Evolutionary conservation across 2,113 vertebrate species (phyloP).

Genomic region (Pithys albifrons): DNA sequence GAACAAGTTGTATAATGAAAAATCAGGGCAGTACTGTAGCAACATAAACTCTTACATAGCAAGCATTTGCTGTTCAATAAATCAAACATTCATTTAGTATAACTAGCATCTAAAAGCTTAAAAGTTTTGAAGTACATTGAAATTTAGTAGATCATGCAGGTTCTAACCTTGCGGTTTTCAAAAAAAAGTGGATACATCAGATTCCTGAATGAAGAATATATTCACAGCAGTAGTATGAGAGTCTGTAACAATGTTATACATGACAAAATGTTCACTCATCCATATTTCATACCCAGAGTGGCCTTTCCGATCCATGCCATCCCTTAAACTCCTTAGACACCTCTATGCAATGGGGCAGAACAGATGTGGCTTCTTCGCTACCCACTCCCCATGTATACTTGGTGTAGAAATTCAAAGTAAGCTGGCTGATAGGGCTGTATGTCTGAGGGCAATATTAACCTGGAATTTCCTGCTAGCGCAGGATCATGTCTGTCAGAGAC

Average conservation of each 20-base stretch:
- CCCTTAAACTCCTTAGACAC: neutral
- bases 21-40: neutral
- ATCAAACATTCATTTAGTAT: neutral
- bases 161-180: neutral
- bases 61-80: neutral
- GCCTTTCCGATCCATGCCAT: neutral
- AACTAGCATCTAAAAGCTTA: neutral
- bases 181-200: neutral
- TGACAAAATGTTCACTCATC: neutral
- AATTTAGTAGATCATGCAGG: neutral
- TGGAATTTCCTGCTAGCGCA: neutral
- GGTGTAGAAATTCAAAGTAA: neutral
- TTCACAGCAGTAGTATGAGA: neutral
- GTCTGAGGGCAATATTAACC: neutral
- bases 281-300: neutral
- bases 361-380: neutral
- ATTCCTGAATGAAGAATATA: neutral
- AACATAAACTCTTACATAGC: neutral
- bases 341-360: neutral
- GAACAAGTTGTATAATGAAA: slow-evolving; percentile 8
- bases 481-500: neutral
- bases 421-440: accelerated
- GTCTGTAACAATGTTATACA: neutral
- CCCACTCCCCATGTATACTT: neutral
- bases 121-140: neutral